A percentile compares a stretch with the other conserved stretches of the same genome.
phyloP scores from a whole-genome alignment of 1,140 invertebrate genomes.

The Scaptodrosophila lebanonensis region DNA sequence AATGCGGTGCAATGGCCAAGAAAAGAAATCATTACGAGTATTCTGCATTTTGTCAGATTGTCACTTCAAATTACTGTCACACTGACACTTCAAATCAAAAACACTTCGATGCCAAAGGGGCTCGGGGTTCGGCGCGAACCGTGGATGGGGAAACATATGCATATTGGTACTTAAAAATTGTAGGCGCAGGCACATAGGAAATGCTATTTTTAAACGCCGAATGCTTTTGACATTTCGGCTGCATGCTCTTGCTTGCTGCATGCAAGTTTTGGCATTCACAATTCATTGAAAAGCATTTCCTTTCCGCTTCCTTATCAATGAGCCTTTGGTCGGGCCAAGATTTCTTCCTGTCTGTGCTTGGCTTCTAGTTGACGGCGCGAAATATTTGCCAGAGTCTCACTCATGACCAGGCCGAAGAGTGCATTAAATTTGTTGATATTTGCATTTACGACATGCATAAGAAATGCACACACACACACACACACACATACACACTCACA shows the following conservation, averaged over 20 bases:
- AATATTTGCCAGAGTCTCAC: slow-evolving; percentile 32
- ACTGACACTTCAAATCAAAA: slow-evolving; percentile 25
- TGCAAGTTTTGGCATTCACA: slow-evolving; percentile 63
- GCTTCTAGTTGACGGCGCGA: slow-evolving; percentile 3
- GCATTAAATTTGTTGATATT: slow-evolving; percentile 59
- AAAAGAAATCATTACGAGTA: slow-evolving; percentile 61
- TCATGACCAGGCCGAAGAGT: slow-evolving; percentile 22
- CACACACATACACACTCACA: too few species aligned
- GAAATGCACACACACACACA: slow-evolving; percentile 21
- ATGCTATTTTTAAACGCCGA: slow-evolving; percentile 50
- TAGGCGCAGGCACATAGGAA: slow-evolving; percentile 21
- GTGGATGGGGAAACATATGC: slow-evolving; percentile 17
- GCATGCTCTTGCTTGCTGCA: too few species aligned
- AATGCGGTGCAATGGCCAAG: slow-evolving; percentile 41
- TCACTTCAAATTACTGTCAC: slow-evolving; percentile 65
- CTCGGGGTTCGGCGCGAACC: not conserved
- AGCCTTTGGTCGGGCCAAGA: too few species aligned
- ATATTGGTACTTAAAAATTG: slow-evolving; percentile 60
- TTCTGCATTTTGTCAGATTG: slow-evolving; percentile 58
- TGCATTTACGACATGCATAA: slow-evolving; percentile 42
- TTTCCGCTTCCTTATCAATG: too few species aligned
- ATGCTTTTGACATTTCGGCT: slow-evolving; percentile 60
- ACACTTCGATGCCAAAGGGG: slow-evolving; percentile 18
- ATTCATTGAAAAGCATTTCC: slow-evolving; percentile 32
- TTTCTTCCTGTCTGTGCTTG: too few species aligned